Percentiles rank a stretch among this genome's conserved stretches.
Evolutionary conservation across 2,797 vertebrate genomes (phyloP).

Genomic region (Phoeniculus purpureus): DNA sequence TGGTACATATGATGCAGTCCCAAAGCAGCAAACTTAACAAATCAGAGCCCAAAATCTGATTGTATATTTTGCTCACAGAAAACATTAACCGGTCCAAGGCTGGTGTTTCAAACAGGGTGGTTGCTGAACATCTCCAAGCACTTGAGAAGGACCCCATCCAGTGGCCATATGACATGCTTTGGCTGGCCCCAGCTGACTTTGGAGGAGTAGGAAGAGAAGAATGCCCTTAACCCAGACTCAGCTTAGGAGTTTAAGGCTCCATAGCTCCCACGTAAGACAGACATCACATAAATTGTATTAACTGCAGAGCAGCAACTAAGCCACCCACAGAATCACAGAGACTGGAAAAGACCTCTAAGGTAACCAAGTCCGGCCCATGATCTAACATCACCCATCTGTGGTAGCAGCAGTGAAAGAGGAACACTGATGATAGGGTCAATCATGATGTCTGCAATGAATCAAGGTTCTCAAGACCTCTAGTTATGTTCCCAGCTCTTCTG

Average conservation of each 20-base stretch:
- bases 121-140: background rate
- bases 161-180: background rate
- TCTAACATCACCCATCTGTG: background rate
- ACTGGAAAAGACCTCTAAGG: too few species aligned
- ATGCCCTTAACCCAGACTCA: background rate
- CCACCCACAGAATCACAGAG: background rate
- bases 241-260: background rate
- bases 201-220: background rate
- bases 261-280: background rate
- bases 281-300: background rate
- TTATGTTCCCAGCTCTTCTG: too few species aligned
- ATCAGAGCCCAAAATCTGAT: background rate
- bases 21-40: background rate
- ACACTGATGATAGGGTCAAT: background rate
- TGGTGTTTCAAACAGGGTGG: background rate
- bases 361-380: too few species aligned
- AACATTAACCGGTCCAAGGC: too few species aligned
- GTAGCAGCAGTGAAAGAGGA: background rate
- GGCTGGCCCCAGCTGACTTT: accelerated
- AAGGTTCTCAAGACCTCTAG: background rate
- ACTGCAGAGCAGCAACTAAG: background rate
- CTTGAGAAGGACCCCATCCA: constrained; percentile 1
- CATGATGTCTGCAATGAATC: background rate
- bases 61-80: too few species aligned
- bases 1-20: accelerated